Conservation (phyloP, 2,113 vertebrate genomes). For the Orientallactaga bullata region DNA sequence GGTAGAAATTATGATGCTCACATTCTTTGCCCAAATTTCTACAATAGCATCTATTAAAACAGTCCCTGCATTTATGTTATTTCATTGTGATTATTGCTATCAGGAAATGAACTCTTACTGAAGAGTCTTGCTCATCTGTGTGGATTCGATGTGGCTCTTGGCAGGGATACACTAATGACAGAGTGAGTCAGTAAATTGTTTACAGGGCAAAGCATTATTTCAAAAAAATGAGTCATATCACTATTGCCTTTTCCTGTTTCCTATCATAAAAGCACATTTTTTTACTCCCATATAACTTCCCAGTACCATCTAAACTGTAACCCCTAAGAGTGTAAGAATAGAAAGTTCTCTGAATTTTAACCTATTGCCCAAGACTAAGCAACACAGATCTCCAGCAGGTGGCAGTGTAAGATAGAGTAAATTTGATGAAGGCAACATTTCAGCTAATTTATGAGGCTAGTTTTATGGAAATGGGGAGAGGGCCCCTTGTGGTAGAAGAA, state of each 20-base stretch:
- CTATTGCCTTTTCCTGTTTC: neutral
- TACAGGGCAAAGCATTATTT: neutral
- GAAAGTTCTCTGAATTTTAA: neutral
- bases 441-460: neutral
- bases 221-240: neutral
- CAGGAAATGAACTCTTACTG: neutral
- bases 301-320: neutral
- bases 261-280: neutral
- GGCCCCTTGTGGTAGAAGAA: neutral
- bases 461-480: neutral
- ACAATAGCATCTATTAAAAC: neutral
- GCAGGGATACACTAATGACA: neutral
- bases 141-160: neutral
- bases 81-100: neutral
- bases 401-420: constrained; percentile 79
- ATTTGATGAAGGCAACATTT: neutral
- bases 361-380: neutral
- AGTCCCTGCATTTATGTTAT: neutral
- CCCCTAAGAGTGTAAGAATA: neutral
- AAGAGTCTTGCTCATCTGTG: neutral
- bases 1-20: neutral
- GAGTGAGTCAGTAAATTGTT: neutral
- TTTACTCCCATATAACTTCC: neutral
- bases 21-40: neutral
- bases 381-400: constrained; percentile 83